Evolutionary conservation across 2,113 vertebrate species (phyloP).

Genomic region (Bambusicola thoracicus): DNA sequence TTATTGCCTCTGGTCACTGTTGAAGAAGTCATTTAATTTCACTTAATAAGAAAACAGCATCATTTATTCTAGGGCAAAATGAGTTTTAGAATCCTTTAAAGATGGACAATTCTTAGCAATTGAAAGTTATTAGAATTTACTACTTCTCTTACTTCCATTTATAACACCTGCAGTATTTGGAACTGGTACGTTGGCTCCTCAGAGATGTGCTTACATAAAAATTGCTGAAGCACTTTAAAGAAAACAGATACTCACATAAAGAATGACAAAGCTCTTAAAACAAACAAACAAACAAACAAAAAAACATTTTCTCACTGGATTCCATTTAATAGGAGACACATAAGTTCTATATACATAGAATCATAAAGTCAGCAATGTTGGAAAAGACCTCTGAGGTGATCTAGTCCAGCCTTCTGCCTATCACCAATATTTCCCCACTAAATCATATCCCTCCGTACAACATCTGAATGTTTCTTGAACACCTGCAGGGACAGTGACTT

Average conservation of each 20-base stretch:
- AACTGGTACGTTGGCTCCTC: neutral
- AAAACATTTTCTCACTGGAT: neutral
- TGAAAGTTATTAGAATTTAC: neutral
- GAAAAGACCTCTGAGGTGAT: no score
- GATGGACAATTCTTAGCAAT: neutral
- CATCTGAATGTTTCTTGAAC: no score
- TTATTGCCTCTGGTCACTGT: neutral
- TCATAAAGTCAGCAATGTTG: no score
- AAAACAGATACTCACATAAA: neutral
- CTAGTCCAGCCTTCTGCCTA: no score
- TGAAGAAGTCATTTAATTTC: neutral
- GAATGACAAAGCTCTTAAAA: neutral
- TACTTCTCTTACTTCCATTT: neutral
- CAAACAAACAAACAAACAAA: no score
- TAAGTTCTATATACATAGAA: neutral
- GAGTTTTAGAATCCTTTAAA: neutral
- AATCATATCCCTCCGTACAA: no score
- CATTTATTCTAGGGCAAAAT: neutral
- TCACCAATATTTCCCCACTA: no score
- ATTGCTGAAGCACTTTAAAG: neutral
- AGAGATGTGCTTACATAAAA: neutral
- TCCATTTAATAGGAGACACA: neutral
- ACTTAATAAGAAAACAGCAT: neutral
- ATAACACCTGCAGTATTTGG: neutral
- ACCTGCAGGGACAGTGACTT: no score